These are phyloP conservation scores for Sarcophaga variegata DNA, from an alignment of 2,888 invertebrate species.

Conservation along the genomic window DNA sequence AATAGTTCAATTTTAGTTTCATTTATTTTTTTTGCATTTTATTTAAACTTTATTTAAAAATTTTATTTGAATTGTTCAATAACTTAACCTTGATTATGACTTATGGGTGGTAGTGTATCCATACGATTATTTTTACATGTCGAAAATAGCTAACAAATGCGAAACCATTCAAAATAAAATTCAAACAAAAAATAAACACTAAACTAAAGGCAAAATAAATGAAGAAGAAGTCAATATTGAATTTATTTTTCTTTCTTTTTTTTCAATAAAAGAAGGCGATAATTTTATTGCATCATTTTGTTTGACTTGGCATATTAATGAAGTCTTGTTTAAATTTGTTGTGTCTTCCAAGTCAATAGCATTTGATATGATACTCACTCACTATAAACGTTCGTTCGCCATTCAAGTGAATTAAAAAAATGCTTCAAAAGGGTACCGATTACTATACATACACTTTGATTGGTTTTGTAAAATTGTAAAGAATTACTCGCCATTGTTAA, in stretches of 20 bases:
- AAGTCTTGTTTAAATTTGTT: conserved; percentile 41
- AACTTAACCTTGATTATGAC: conserved; percentile 45
- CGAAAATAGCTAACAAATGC: not conserved
- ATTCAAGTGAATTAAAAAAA: conserved; percentile 4
- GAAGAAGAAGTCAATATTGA: conserved; percentile 54
- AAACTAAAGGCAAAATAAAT: conserved; percentile 22
- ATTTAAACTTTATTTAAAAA: conserved; percentile 10
- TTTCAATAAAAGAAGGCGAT: conserved; percentile 31
- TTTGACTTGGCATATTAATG: conserved; percentile 61
- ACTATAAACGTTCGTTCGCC: too few species aligned
- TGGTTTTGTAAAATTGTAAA: conserved; percentile 12
- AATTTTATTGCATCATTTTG: conserved; percentile 61
- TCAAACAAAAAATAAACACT: conserved; percentile 16
- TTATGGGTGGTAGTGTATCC: conserved; percentile 26
- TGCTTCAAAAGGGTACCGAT: not conserved
- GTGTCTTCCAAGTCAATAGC: conserved; percentile 19
- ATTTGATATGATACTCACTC: not conserved
- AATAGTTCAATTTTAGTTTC: not conserved
- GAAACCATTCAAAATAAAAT: too few species aligned
- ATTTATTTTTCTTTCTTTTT: not conserved
- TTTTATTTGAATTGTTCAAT: conserved; percentile 30
- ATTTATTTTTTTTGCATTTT: not conserved
- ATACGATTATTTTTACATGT: conserved; percentile 42
- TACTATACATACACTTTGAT: conserved; percentile 2
- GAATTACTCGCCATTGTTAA: conserved; percentile 18